These are phyloP conservation scores for Tamandua tetradactyla DNA, from an alignment of 2,797 vertebrate genomes.

Conservation along the genomic window DNA sequence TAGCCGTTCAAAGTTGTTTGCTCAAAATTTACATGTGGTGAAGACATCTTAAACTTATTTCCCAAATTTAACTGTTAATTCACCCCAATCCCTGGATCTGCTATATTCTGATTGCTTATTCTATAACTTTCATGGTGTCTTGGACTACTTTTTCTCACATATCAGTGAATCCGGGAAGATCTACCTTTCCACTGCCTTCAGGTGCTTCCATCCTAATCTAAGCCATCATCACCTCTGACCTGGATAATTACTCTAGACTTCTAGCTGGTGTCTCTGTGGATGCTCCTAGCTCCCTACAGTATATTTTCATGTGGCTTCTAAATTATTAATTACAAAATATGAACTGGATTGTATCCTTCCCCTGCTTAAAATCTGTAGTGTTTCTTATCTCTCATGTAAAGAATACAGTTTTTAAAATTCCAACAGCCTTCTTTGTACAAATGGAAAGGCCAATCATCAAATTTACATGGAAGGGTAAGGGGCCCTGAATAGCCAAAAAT, in stretches of 20 bases:
- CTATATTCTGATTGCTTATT: background rate
- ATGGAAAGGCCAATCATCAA: too few relatives aligned
- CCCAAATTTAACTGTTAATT: background rate
- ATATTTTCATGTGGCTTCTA: background rate
- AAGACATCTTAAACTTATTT: background rate
- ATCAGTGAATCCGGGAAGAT: background rate
- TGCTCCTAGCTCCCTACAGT: background rate
- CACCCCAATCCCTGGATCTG: background rate
- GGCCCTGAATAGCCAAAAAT: too few relatives aligned
- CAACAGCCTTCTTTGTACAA: too few relatives aligned
- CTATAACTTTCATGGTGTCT: background rate
- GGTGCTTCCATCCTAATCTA: background rate
- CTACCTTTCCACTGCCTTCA: background rate
- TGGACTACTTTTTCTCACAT: background rate
- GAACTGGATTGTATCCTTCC: background rate
- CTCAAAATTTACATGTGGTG: background rate
- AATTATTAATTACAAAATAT: slow-evolving; percentile 20
- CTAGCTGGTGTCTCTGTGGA: background rate
- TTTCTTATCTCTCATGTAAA: background rate
- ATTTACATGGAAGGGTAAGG: too few relatives aligned
- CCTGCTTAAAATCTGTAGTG: background rate
- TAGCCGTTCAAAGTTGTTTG: background rate
- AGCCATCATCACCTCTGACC: background rate
- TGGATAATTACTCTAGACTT: background rate
- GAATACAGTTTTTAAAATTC: background rate